Evolutionary conservation across 2,888 invertebrate genomes (phyloP), one percentile per base, ranked within the genome.

Genomic region (Podotricha telesiphe): DNA sequence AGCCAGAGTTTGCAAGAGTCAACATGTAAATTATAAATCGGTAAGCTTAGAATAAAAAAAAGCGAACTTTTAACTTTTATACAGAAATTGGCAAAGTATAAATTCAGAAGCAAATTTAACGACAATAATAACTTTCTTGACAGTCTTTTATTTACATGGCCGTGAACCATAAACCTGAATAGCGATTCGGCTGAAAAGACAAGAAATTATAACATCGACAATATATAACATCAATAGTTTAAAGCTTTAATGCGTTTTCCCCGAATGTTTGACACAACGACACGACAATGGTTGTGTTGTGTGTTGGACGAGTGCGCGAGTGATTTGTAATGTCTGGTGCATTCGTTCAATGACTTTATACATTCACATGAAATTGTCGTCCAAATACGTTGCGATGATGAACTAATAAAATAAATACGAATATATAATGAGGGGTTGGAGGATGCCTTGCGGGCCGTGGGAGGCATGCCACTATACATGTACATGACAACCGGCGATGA

Each of bases 381-480:
- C 77, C 78, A 80, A 78, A 78, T 81, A 82, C 81, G 83, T 82
- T 82, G 82, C 81, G 78, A 86, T 84, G 84, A 86, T 87, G 86
- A 85, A 84, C 86, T 85, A 87, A 87, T 82, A 87, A 86, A 88
- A 83, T 83, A 84, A 87, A 86, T 83, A 87, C 86, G 83, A 88
- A 85, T 80, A 80, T 78, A 82, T 85, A 82, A 89, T 88, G 89
- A 86, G 89, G 93, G 93, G 94, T 94, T 94, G 94, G 94, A 94
- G 94, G 94, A 93, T 87, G 92, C 93, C 94, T 93, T 88, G 88
- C 87, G 86, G 91, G 90, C 89, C 82, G 85, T 84, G 85, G 88
- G 87, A 86, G 90, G 89, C 93, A 93, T 93, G 93, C 93, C 88
- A 87, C 87, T 87, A 83, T 82, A 83, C 82, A 86, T 82, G 80